These are phyloP conservation scores for Anthonomus grandis DNA, from an alignment of 1,140 invertebrate genomes.

Conservation along the genomic window DNA sequence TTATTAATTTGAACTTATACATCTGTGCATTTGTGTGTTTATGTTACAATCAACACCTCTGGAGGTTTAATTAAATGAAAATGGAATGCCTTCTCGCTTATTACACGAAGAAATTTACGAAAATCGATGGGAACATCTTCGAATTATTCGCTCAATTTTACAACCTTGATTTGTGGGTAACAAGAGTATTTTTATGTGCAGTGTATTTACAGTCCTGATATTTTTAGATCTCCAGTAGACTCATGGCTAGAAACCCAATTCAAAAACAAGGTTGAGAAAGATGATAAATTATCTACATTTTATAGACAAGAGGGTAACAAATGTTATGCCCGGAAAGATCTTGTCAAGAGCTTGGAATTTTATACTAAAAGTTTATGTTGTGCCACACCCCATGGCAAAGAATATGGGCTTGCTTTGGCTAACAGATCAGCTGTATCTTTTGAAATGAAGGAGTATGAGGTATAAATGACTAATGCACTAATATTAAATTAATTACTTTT, in stretches of 20 bases:
- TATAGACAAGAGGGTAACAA: conserved; percentile 38
- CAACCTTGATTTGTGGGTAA: conserved; percentile 33
- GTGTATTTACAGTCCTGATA: conserved; percentile 5
- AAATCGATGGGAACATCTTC: conserved; percentile 36
- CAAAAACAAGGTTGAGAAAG: conserved; percentile 33
- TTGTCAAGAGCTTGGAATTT: conserved; percentile 35
- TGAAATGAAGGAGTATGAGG: conserved; percentile 39
- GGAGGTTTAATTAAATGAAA: too few relatives aligned
- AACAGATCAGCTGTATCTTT: conserved; percentile 42
- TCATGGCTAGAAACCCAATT: conserved; percentile 37
- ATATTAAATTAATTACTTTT: too few relatives aligned
- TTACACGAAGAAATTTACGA: conserved; percentile 35
- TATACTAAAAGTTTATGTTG: conserved; percentile 40
- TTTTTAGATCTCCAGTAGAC: conserved; percentile 36
- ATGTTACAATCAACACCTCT: too few relatives aligned
- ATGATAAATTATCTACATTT: conserved; percentile 27
- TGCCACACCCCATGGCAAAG: conserved; percentile 34
- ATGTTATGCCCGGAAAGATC: conserved; percentile 35
- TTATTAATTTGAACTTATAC: too few relatives aligned
- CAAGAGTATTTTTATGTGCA: neutral
- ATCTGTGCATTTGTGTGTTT: too few relatives aligned
- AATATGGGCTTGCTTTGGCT: conserved; percentile 36
- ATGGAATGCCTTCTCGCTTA: conserved; percentile 38
- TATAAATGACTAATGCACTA: too few relatives aligned
- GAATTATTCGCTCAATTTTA: conserved; percentile 38